Evolutionary conservation across 1,140 invertebrate species (phyloP).

Genomic region (Temnothorax nylanderi): DNA sequence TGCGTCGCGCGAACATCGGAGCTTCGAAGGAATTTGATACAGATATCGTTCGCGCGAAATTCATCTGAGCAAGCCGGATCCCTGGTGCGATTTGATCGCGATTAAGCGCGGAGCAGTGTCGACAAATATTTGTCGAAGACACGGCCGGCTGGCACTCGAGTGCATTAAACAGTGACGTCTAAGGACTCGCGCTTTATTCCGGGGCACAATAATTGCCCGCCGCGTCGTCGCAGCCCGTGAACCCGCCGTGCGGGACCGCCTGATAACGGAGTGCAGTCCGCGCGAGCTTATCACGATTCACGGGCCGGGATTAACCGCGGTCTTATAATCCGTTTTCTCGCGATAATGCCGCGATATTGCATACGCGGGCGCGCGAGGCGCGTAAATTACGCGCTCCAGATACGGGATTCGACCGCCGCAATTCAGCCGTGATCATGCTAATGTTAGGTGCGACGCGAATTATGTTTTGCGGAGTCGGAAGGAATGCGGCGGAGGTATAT

Average conservation of each 20-base stretch:
- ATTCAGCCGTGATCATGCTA: slow-evolving; percentile 27
- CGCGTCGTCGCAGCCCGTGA: background rate
- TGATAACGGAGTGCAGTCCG: slow-evolving; percentile 41
- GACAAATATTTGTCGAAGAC: slow-evolving; percentile 45
- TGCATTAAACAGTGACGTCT: slow-evolving; percentile 29
- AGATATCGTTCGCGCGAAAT: background rate
- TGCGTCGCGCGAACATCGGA: background rate
- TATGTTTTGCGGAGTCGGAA: slow-evolving; percentile 32
- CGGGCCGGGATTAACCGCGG: slow-evolving; percentile 12
- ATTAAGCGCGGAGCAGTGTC: slow-evolving; percentile 25
- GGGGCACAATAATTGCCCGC: background rate
- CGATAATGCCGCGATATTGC: slow-evolving; percentile 43
- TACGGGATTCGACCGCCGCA: background rate
- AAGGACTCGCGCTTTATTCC: background rate
- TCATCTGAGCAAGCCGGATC: background rate
- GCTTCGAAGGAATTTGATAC: background rate
- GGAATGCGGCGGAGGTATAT: background rate
- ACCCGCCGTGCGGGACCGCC: background rate
- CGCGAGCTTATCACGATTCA: slow-evolving; percentile 38
- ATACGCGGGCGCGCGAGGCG: background rate
- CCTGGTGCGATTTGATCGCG: background rate
- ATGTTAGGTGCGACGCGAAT: slow-evolving; percentile 19
- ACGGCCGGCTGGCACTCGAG: background rate
- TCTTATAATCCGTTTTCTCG: slow-evolving; percentile 43
- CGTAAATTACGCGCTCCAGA: slow-evolving; percentile 36